Conservation (phyloP, 2,888 invertebrate genomes). For the Lordiphosa fenestrarum region DNA sequence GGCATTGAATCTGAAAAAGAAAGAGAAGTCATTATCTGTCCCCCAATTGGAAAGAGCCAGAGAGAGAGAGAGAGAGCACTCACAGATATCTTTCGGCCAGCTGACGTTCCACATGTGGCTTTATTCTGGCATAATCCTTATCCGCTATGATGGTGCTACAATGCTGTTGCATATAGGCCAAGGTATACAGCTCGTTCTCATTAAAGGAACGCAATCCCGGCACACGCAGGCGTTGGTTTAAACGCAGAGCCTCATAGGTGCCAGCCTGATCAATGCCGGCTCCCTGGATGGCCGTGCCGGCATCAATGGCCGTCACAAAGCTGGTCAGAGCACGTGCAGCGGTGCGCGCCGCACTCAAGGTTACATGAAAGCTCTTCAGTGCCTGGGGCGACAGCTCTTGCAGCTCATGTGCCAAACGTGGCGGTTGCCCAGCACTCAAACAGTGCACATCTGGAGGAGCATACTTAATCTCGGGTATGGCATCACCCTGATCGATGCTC, state of each 20-base stretch:
- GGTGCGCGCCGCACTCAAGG: slow-evolving; percentile 76
- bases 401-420: slow-evolving; percentile 50
- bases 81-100: slow-evolving; percentile 78
- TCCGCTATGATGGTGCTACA: slow-evolving; percentile 78
- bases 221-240: slow-evolving; percentile 72
- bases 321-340: slow-evolving; percentile 74
- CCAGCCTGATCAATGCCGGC: slow-evolving; percentile 73
- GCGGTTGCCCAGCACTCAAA: slow-evolving; percentile 56
- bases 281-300: slow-evolving; percentile 73
- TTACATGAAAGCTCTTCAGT: slow-evolving; percentile 74
- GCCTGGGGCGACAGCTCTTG: slow-evolving; percentile 61
- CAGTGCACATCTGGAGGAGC: slow-evolving; percentile 68
- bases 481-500: slow-evolving; percentile 46
- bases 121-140: slow-evolving; percentile 78
- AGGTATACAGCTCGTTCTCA: slow-evolving; percentile 78
- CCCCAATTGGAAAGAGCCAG: neutral
- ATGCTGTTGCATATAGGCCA: slow-evolving; percentile 79
- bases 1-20: slow-evolving; percentile 74
- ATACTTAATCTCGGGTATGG: slow-evolving; percentile 54
- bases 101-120: slow-evolving; percentile 78
- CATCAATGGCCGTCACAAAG: slow-evolving; percentile 75
- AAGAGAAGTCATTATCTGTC: too few species aligned
- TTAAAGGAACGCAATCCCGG: slow-evolving; percentile 78
- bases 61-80: slow-evolving; percentile 27
- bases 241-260: slow-evolving; percentile 73